Percentiles rank a stretch among this genome's conserved stretches.
These are phyloP conservation scores for Cygnus buccinator DNA, from an alignment of 2,113 vertebrate genomes.

Conservation along the genomic window DNA sequence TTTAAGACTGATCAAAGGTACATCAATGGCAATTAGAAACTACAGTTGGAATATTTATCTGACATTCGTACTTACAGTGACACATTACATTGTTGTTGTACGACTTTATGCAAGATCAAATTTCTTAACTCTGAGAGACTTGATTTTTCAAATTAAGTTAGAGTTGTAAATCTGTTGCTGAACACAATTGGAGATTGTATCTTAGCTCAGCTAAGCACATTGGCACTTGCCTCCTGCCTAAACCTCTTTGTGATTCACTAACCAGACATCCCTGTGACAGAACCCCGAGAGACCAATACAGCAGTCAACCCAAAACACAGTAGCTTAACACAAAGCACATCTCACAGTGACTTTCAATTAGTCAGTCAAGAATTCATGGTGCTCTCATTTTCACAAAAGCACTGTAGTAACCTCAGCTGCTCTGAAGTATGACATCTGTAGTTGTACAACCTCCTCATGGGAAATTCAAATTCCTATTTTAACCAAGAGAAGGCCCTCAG, in stretches of 20 bases:
- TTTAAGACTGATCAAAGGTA: neutral
- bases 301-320: neutral
- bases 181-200: neutral
- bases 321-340: neutral
- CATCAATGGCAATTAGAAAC: neutral
- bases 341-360: neutral
- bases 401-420: neutral
- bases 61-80: neutral
- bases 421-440: neutral
- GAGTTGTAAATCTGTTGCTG: neutral
- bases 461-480: neutral
- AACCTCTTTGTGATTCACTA: neutral
- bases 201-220: neutral
- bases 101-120: slow-evolving; percentile 12
- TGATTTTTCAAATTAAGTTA: slow-evolving; percentile 41
- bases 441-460: neutral
- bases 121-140: neutral
- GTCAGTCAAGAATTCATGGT: neutral
- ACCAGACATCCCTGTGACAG: neutral
- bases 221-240: neutral
- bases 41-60: neutral
- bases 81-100: neutral
- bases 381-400: neutral
- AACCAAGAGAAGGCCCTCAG: neutral
- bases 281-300: neutral